phyloP scores from a whole-genome alignment of 2,888 invertebrate species.

The Eilema sororculum region DNA sequence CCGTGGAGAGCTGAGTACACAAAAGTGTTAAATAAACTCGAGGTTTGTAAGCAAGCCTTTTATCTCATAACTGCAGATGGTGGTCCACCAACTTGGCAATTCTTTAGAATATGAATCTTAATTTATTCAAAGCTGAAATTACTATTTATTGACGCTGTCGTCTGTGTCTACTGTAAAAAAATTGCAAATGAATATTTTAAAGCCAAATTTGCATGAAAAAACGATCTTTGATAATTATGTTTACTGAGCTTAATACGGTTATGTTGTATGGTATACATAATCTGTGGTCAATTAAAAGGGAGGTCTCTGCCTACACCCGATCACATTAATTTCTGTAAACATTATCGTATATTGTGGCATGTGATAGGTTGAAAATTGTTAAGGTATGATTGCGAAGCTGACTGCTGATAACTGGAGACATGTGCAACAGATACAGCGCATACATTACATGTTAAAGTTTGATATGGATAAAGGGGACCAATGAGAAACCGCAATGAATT shows the following conservation, averaged over 20 bases:
- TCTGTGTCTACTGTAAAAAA: not conserved
- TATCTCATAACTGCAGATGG: constrained; percentile 71
- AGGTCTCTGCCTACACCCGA: too few relatives aligned
- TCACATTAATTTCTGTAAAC: too few relatives aligned
- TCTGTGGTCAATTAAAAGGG: too few relatives aligned
- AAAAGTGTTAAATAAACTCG: constrained; percentile 64
- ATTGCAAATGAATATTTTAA: not conserved
- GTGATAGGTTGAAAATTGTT: not conserved
- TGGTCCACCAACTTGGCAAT: constrained; percentile 60
- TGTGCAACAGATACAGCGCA: too few relatives aligned
- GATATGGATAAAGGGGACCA: too few relatives aligned
- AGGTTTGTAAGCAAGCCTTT: constrained; percentile 72
- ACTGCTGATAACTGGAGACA: too few relatives aligned
- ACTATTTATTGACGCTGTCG: not conserved
- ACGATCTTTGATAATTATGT: not conserved
- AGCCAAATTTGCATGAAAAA: not conserved
- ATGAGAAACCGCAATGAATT: too few relatives aligned
- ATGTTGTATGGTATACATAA: not conserved
- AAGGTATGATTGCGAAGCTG: too few relatives aligned
- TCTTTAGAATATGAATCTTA: constrained; percentile 50
- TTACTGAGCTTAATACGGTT: not conserved
- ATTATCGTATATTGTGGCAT: not conserved
- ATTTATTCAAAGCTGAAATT: constrained; percentile 48
- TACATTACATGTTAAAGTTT: too few relatives aligned
- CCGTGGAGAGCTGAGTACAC: constrained; percentile 58